These are phyloP conservation scores for Fabriciana adippe DNA, from an alignment of 2,888 invertebrate species.

Conservation along the genomic window DNA sequence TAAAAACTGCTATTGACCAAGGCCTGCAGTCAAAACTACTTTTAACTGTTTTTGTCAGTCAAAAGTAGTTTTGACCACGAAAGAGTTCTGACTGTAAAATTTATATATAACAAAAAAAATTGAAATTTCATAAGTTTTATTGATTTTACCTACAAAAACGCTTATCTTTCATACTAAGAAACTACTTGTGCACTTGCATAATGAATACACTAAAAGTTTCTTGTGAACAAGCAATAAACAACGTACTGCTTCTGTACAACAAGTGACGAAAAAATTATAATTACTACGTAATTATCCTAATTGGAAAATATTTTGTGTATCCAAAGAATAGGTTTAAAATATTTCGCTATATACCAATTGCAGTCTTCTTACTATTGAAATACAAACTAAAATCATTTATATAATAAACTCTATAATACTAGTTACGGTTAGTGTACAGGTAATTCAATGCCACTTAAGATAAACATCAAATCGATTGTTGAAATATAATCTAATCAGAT, in stretches of 20 bases:
- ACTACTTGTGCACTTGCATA: neutral
- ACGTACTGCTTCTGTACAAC: conserved; percentile 1
- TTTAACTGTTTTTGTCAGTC: too few relatives aligned
- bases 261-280: neutral
- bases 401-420: neutral
- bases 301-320: neutral
- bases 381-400: neutral
- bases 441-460: conserved; percentile 30
- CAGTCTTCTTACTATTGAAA: neutral
- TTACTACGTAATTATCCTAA: neutral
- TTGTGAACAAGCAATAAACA: conserved; percentile 13
- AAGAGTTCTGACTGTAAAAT: too few relatives aligned
- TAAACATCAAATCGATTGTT: conserved; percentile 33
- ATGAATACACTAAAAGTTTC: neutral
- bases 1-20: too few relatives aligned
- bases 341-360: neutral
- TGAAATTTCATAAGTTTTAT: too few relatives aligned
- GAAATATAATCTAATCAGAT: conserved; percentile 35
- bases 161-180: too few relatives aligned
- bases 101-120: too few relatives aligned
- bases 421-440: neutral
- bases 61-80: too few relatives aligned
- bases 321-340: neutral
- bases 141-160: too few relatives aligned
- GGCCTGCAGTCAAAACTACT: too few relatives aligned